Percentiles rank a stretch among this genome's conserved stretches.
These are phyloP conservation scores for Drosophila atripex DNA, from an alignment of 2,888 invertebrate genomes.

Conservation along the genomic window DNA sequence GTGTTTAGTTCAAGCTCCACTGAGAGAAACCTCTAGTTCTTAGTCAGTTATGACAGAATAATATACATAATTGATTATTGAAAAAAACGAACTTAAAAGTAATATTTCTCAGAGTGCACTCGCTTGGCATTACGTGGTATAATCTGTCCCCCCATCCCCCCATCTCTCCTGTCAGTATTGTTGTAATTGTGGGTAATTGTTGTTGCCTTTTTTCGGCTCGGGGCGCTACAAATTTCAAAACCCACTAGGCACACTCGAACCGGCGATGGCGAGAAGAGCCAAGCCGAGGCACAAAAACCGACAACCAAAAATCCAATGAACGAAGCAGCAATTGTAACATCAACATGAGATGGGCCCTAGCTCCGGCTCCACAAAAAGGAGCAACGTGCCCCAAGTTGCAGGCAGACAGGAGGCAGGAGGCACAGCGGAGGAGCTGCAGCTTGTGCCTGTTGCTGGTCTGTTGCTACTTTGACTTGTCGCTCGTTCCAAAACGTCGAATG, in stretches of 20 bases:
- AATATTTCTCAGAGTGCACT: conserved; percentile 12
- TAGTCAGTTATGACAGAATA: no score
- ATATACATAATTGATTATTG: no score
- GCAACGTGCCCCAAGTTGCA: conserved; percentile 37
- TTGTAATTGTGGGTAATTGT: conserved; percentile 72
- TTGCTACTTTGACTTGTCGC: conserved; percentile 75
- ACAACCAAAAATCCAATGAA: conserved; percentile 43
- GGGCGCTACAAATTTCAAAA: conserved; percentile 77
- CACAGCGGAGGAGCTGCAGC: conserved; percentile 41
- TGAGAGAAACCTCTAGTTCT: neutral
- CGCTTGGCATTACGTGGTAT: conserved; percentile 15
- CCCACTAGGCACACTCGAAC: conserved; percentile 72
- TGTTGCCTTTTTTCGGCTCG: conserved; percentile 48
- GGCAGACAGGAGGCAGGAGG: conserved; percentile 7
- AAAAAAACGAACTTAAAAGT: neutral
- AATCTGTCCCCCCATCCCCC: conserved; percentile 45
- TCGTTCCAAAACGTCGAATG: conserved; percentile 76
- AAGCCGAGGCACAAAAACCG: conserved; percentile 24
- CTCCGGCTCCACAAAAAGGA: conserved; percentile 39
- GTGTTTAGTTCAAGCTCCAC: conserved; percentile 20
- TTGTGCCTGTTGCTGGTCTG: conserved; percentile 40
- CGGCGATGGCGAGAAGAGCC: conserved; percentile 58
- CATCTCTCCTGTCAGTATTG: conserved; percentile 44
- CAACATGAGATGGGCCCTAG: conserved; percentile 73
- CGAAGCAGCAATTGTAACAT: conserved; percentile 74